These are phyloP conservation scores for Temnothorax longispinosus DNA, from an alignment of 1,140 invertebrate species.

Conservation along the genomic window DNA sequence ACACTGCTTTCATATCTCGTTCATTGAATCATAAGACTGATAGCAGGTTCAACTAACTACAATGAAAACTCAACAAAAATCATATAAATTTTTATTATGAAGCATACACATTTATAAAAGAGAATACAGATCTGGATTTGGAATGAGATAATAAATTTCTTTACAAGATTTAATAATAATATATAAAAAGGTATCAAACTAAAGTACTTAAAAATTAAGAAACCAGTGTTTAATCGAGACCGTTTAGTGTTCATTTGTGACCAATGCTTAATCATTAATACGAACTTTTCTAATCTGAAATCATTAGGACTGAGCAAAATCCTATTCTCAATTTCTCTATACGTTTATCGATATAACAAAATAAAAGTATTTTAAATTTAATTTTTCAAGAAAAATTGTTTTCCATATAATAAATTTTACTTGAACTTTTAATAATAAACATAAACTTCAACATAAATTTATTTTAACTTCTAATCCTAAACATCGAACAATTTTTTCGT, in stretches of 20 bases:
- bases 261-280: not conserved
- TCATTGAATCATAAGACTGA: constrained; percentile 32
- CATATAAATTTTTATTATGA: constrained; percentile 75
- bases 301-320: not conserved
- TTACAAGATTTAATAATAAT: constrained; percentile 7
- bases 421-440: not conserved
- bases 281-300: not conserved
- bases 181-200: not conserved
- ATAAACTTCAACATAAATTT: not conserved
- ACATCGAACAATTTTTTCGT: not conserved
- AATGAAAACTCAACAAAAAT: constrained; percentile 77
- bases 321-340: not conserved
- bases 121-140: constrained; percentile 54
- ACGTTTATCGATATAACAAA: not conserved
- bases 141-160: constrained; percentile 8
- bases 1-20: not conserved
- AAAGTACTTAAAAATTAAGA: constrained; percentile 8
- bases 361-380: not conserved
- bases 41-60: constrained; percentile 77
- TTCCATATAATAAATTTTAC: not conserved
- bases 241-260: not conserved
- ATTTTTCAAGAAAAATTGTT: not conserved
- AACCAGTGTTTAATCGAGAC: not conserved
- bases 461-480: not conserved
- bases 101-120: constrained; percentile 70